Conservation (phyloP, 2,113 vertebrate genomes). For the Pangasianodon gigas region DNA sequence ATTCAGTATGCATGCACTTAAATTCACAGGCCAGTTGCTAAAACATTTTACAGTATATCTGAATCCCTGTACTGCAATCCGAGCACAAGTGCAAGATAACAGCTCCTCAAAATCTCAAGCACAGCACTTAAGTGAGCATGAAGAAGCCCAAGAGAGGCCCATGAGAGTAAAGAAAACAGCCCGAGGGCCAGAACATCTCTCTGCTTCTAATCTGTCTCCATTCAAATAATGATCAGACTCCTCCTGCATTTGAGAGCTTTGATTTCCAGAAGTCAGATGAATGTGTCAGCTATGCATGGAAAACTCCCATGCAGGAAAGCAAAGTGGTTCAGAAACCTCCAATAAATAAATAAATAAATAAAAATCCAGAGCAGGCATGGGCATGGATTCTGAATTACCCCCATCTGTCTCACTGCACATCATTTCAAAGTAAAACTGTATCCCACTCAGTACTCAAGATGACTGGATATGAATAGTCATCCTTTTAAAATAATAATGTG, state of each 20-base stretch:
- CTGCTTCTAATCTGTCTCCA: conserved; percentile 9
- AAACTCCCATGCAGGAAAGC: background rate
- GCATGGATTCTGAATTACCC: background rate
- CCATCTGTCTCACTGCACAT: conserved; percentile 1
- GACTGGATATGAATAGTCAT: background rate
- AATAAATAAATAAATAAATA: background rate
- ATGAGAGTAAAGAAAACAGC: conserved; percentile 33
- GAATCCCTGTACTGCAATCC: background rate
- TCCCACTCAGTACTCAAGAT: conserved; percentile 6
- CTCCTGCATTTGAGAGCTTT: background rate
- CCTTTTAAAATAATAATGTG: background rate
- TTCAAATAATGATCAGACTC: background rate
- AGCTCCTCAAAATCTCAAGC: background rate
- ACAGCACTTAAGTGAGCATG: conserved; percentile 23
- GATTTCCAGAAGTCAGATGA: background rate
- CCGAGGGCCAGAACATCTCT: background rate
- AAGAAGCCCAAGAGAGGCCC: conserved; percentile 18
- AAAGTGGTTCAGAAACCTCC: background rate
- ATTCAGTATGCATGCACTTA: background rate
- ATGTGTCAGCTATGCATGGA: background rate
- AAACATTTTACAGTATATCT: background rate
- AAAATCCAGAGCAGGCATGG: background rate
- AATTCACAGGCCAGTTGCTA: background rate
- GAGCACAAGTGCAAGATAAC: background rate
- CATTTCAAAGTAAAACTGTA: conserved; percentile 3